A percentile compares a stretch with the other conserved stretches of the same genome.
phyloP scores from a whole-genome alignment of 2,113 vertebrate species.

The Gulo gulo region DNA sequence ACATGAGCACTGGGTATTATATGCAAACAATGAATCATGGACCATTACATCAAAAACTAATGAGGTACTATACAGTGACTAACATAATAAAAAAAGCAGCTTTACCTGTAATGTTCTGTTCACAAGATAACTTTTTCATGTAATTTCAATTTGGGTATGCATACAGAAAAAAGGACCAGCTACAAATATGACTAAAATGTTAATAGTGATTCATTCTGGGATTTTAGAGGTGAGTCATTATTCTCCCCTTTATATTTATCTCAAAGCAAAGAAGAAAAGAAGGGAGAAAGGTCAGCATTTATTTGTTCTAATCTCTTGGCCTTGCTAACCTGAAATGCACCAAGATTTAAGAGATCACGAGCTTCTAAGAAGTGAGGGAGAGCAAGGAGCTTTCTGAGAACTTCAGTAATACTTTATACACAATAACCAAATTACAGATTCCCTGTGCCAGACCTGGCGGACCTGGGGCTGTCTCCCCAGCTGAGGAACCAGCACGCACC shows the following conservation, averaged over 20 bases:
- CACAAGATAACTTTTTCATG: background rate
- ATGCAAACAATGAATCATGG: no score
- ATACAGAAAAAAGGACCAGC: background rate
- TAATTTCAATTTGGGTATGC: background rate
- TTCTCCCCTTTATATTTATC: background rate
- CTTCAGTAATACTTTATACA: background rate
- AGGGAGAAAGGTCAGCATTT: background rate
- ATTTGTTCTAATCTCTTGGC: background rate
- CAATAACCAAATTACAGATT: background rate
- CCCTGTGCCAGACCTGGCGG: background rate
- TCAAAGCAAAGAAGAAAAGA: background rate
- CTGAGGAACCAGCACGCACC: background rate
- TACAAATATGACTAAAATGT: background rate
- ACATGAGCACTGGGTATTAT: no score
- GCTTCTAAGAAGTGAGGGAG: background rate
- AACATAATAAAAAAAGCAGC: background rate
- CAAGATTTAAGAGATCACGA: background rate
- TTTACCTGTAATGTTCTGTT: background rate
- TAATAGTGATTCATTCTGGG: background rate
- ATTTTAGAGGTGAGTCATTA: slow-evolving; percentile 2
- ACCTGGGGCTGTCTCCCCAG: background rate
- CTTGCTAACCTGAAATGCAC: background rate
- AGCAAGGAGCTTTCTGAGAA: background rate
- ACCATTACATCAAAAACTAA: no score
- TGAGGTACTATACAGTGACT: no score